Evolutionary conservation across 2,797 vertebrate genomes (phyloP).

Genomic region (Gymnoscopelus braueri): DNA sequence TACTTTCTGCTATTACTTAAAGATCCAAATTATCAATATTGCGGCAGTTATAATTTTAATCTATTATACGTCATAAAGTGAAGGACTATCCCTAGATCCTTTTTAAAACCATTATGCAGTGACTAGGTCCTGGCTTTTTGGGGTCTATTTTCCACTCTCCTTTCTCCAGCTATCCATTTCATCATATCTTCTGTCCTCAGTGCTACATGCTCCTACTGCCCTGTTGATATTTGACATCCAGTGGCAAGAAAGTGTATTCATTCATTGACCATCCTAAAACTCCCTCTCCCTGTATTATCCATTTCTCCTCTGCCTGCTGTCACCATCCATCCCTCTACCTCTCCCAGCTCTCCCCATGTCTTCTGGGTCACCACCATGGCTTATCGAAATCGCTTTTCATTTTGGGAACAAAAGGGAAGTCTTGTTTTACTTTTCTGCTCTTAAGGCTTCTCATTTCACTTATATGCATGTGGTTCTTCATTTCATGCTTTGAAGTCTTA

Average conservation of each 20-base stretch:
- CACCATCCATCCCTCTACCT: slow-evolving; percentile 56
- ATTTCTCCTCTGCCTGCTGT: slow-evolving; percentile 23
- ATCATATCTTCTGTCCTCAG: slow-evolving; percentile 62
- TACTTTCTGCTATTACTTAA: too few species aligned
- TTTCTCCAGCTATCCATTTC: slow-evolving; percentile 44
- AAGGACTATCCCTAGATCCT: too few species aligned
- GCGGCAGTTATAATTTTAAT: too few species aligned
- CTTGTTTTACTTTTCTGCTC: slow-evolving; percentile 53
- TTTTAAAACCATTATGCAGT: not conserved
- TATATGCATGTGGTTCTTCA: slow-evolving; percentile 33
- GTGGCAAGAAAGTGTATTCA: slow-evolving; percentile 59
- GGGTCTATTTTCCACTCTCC: slow-evolving; percentile 12
- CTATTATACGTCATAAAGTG: too few species aligned
- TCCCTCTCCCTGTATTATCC: slow-evolving; percentile 34
- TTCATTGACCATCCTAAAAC: slow-evolving; percentile 31
- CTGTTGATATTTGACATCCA: slow-evolving; percentile 48
- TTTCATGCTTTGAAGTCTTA: slow-evolving; percentile 7
- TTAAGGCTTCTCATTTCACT: slow-evolving; percentile 14
- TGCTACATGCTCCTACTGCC: slow-evolving; percentile 61
- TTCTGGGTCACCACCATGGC: slow-evolving; percentile 85
- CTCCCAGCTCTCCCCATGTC: slow-evolving; percentile 78
- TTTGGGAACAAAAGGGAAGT: slow-evolving; percentile 99
- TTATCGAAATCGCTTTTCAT: slow-evolving; percentile 95
- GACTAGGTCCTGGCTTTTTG: slow-evolving; percentile 6
- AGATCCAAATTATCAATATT: too few species aligned